phyloP scores from a whole-genome alignment of 2,888 invertebrate species.

The Eudasyphora cyanicolor region DNA sequence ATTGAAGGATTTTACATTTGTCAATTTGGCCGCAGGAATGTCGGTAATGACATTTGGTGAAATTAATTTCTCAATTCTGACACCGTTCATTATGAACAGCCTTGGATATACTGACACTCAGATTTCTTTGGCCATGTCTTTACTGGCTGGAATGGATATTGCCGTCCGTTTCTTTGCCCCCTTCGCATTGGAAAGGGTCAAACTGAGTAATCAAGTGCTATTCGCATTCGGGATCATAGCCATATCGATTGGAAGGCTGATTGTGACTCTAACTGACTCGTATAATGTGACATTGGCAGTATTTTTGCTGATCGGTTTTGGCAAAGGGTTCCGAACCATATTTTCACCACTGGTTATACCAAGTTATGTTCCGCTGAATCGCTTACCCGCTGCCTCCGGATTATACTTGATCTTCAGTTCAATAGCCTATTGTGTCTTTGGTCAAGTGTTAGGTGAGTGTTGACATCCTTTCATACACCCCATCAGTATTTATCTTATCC shows the following conservation, averaged over 20 bases:
- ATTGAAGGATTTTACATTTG: slow-evolving; percentile 84
- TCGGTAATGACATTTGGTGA: slow-evolving; percentile 88
- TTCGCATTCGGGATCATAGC: slow-evolving; percentile 84
- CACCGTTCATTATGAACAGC: slow-evolving; percentile 86
- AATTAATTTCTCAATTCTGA: slow-evolving; percentile 87
- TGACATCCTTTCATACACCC: background rate
- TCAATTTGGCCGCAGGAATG: slow-evolving; percentile 86
- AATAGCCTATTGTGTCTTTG: slow-evolving; percentile 82
- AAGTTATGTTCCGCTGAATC: slow-evolving; percentile 85
- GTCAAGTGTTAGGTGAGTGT: slow-evolving; percentile 84
- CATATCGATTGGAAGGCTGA: slow-evolving; percentile 80
- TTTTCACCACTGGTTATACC: slow-evolving; percentile 88
- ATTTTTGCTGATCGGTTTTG: slow-evolving; percentile 85
- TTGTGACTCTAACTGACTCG: slow-evolving; percentile 80
- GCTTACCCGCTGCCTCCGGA: slow-evolving; percentile 86
- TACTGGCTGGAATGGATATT: slow-evolving; percentile 85
- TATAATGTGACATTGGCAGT: slow-evolving; percentile 82
- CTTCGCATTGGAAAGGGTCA: slow-evolving; percentile 85
- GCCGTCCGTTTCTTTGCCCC: slow-evolving; percentile 85
- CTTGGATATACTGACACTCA: slow-evolving; percentile 82
- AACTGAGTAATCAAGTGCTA: slow-evolving; percentile 86
- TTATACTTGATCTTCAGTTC: slow-evolving; percentile 86
- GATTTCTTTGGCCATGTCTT: slow-evolving; percentile 86
- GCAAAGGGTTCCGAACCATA: slow-evolving; percentile 87
- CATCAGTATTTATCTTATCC: background rate